Percentiles rank a stretch among this genome's conserved stretches.
phyloP scores from a whole-genome alignment of 2,113 vertebrate genomes.

The Budorcas taxicolor region DNA sequence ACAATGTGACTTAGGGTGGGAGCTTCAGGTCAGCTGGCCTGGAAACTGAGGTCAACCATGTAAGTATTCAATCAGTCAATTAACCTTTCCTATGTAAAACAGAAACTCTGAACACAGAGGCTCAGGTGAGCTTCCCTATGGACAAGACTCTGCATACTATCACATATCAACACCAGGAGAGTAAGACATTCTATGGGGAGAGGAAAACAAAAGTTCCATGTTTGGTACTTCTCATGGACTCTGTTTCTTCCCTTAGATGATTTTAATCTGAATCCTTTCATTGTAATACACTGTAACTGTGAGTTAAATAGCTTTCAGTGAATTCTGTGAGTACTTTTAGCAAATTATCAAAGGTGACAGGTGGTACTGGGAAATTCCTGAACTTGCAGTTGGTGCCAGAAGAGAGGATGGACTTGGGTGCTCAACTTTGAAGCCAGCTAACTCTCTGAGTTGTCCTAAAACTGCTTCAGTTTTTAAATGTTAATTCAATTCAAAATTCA shows the following conservation, averaged over 20 bases:
- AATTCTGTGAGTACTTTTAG: neutral
- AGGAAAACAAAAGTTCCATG: neutral
- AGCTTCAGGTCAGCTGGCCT: neutral
- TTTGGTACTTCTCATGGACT: neutral
- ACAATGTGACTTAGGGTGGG: neutral
- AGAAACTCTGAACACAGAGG: neutral
- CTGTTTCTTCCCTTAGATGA: neutral
- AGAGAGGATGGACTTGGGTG: neutral
- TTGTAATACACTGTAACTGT: neutral
- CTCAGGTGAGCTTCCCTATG: neutral
- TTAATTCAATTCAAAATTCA: slow-evolving; percentile 9
- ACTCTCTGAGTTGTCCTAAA: neutral
- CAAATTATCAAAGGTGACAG: neutral
- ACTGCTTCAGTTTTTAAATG: neutral
- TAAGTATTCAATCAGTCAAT: neutral
- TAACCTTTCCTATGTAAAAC: neutral
- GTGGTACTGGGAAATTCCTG: neutral
- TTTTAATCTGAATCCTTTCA: neutral
- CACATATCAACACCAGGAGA: neutral
- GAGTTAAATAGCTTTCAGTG: neutral
- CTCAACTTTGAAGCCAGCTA: neutral
- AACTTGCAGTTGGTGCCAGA: neutral
- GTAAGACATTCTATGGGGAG: neutral
- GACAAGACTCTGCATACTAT: neutral
- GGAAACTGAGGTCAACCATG: neutral